Conservation (phyloP, 2,113 vertebrate species). For the Rhinichthys klamathensis region DNA sequence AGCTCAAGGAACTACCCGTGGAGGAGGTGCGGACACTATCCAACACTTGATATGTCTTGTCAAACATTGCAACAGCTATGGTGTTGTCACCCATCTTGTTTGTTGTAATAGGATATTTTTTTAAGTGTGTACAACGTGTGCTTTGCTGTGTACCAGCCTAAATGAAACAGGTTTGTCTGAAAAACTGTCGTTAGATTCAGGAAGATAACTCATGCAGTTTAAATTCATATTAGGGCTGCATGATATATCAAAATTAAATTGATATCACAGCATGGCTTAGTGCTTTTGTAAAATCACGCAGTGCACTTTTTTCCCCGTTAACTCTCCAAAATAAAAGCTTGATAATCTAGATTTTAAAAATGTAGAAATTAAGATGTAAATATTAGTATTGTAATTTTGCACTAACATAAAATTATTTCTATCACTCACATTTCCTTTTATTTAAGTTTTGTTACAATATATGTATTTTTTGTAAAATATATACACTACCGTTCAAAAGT, state of each 20-base stretch:
- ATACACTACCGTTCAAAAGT: too few species aligned
- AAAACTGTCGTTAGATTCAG: conserved; percentile 20
- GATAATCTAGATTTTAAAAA: too few species aligned
- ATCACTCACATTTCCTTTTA: too few species aligned
- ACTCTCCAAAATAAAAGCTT: too few species aligned
- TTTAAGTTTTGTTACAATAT: too few species aligned
- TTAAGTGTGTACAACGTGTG: conserved; percentile 11
- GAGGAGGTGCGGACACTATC: conserved; percentile 85
- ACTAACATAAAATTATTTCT: too few species aligned
- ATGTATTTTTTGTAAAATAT: too few species aligned
- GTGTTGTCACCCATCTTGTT: conserved; percentile 23
- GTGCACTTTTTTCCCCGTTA: too few species aligned
- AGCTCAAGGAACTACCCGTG: conserved; percentile 94
- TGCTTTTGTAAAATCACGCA: too few species aligned
- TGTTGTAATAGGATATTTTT: conserved; percentile 3
- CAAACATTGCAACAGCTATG: conserved; percentile 24
- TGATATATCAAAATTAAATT: not conserved
- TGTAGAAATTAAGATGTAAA: too few species aligned
- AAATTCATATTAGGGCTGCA: not conserved
- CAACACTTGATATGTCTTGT: not conserved
- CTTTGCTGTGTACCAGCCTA: not conserved
- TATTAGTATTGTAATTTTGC: too few species aligned
- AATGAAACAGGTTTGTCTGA: conserved; percentile 11
- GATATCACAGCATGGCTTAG: not conserved
- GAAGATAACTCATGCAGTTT: not conserved